Evolutionary conservation across 2,888 invertebrate species (phyloP), one percentile per base, ranked within the genome.

Genomic region (Eubasilissa splendida): DNA sequence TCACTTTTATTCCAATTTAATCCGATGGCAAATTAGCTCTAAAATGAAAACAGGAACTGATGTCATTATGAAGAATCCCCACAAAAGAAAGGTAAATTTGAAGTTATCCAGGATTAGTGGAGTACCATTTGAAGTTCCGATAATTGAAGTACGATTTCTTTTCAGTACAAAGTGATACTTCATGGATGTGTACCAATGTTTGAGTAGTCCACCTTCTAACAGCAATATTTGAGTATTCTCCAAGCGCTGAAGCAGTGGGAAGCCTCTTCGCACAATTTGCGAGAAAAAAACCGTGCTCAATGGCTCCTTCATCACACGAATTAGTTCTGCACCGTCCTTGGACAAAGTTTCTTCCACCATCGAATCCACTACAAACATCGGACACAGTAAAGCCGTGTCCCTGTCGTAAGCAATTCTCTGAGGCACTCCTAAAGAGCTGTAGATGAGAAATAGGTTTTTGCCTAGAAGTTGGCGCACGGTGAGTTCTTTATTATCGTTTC

Each of bases 261-360:
- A 81, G 31, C 79, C 68, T 33, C 56, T 76, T 12, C 75, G 76
- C 8, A 81, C 76, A 9, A 66, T 22, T 66, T 83, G 83, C 22
- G 83, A 76, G 22, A 60, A 60, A 31, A 76, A 80, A 54, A 75
- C 60, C 42, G 22, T 75, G 42, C 60, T 58, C 5, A 83, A 75
- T 8, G 79, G 58, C 33, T 81, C 76, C 42, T 81, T 75, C 59
- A 83, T 59, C 33, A 80, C 70, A 22, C 81, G 77, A 50, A 83
- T n/a, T 54, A 80, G 22, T 31, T 81, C 68, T n/a, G 66, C 50
- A 0, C 83, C 83, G n/a, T 76, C 74, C 52, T 63, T 22, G 5
- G 73, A 56, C 63, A 77, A 76, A 53, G 54, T 73, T 7, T 53
- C 42, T 10, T 56, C 58, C 7, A 68, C 52, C 31, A 68, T 54